Percentiles rank a stretch among this genome's conserved stretches.
Conservation (phyloP, 2,888 invertebrate species). For the Strigamia transsilvanica region DNA sequence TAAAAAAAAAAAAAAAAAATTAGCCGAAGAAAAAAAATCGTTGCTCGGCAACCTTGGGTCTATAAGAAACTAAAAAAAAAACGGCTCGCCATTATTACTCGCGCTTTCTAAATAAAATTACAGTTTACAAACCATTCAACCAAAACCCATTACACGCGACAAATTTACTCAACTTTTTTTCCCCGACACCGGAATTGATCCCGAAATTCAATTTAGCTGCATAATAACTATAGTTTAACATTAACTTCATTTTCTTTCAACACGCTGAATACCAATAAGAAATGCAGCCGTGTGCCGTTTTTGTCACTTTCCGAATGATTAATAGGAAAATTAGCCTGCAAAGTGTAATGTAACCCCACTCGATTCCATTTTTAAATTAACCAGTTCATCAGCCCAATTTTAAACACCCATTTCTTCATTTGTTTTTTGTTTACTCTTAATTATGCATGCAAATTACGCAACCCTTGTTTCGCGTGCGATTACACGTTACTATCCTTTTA, state of each 20-base stretch:
- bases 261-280: background rate
- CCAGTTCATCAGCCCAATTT: background rate
- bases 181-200: background rate
- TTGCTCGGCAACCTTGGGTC: background rate
- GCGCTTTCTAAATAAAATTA: constrained; percentile 9
- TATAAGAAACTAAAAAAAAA: background rate
- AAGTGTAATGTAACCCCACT: background rate
- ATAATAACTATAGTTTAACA: constrained; percentile 9
- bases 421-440: background rate
- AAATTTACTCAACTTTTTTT: constrained; percentile 16
- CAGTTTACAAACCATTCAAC: constrained; percentile 14
- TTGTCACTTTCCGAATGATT: background rate
- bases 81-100: background rate
- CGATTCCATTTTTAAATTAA: background rate
- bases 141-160: background rate
- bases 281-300: background rate
- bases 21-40: too few species aligned
- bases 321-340: background rate
- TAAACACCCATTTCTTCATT: background rate
- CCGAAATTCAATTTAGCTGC: background rate
- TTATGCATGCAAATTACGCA: background rate
- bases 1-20: constrained; percentile 20
- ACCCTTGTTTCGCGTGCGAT: background rate
- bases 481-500: background rate
- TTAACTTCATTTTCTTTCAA: constrained; percentile 15